Base-by-base conservation (phyloP, 2,113 vertebrate genomes). In the Archilochus colubris region DNA sequence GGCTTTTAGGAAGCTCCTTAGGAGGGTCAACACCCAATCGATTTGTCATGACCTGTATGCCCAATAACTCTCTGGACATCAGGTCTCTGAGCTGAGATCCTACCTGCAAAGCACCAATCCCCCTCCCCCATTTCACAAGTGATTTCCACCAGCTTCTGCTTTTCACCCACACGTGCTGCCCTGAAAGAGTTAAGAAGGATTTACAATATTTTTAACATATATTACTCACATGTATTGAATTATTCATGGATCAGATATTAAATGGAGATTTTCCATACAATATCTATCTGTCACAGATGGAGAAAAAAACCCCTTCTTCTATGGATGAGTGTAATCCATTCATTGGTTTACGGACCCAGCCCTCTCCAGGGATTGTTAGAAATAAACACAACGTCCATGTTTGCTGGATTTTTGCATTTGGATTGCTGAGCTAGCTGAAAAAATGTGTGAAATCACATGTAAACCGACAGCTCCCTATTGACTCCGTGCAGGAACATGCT, bases 371-470 rank as follows among this genome's bases (percentile, higher is more conserved):
- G 93, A 93, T 55, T 92, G 86, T 94, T 83, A 94, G 91, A 95
- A 95, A 94, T 94, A 97, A 95, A 95, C 89, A 74, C 13, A 1
- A 89, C 86, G 94, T 95, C 95, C 92, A 91, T 78, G 75, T 67
- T 97, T 90, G 75, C 64, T 5, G 92, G 88, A 76, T 89, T 95
- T 96, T 96, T 97, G 94, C 95, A 89, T 91, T 97, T 94, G 93
- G 95, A 93, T 92, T 95, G 95, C 95, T 96, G 92, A 97, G 91
- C 95, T 95, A 96, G 95, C 94, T 91, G 94, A 94, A 96, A 95
- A 96, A 96, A 94, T 86, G 94, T 95, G 95, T 97, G 96, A 96
- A 96, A 94, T 94, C 8, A 7, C 91, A 83, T 95, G 90, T 90
- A 89, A 97, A 88, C 81, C 68, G 53, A 94, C 93, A 95, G 93